Evolutionary conservation across 2,797 vertebrate species (phyloP), one percentile per base, ranked within the genome.

Genomic region (Champsocephalus gunnari): DNA sequence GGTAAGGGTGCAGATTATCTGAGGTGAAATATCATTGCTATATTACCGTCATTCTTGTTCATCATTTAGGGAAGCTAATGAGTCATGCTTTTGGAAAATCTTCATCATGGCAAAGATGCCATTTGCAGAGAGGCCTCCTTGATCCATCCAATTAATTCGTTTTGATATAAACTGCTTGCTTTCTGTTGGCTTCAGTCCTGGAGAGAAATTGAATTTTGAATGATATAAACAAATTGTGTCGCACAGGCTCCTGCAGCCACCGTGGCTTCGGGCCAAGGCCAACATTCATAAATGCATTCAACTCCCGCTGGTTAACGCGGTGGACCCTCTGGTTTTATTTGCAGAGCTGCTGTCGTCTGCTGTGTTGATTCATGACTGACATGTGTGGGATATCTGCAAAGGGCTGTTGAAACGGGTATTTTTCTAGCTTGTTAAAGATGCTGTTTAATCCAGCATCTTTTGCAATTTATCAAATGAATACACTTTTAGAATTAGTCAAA

Each of bases 121-220:
- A 81, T 90, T 90, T 86, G 82, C 82, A 49, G 71, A 87, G 76
- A 87, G 75, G 78, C 73, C 88, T 86, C 80, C 85, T 92, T 85
- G 82, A 91, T 91, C 82, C 87, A 90, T 89, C 86, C 91, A 92
- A 92, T 94, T 93, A 92, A 94, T 94, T 93, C 89, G 88, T 87
- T 91, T 89, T 91, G 87, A 93, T 92, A 93, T 92, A 92, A 94
- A 93, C 90, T 87, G 85, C 90, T 87, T 88, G 75, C 88, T 87
- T 90, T 93, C 73, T 80, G 75, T 90, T 94, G 92, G 93, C 94
- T 82, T 91, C 83, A 57, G 84, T 94, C 93, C 93, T 91, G 88
- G 85, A 91, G 87, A 91, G 89, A 93, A 94, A 95, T 94, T 93
- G 85, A 91, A 94, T 94, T 95, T 92, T 93, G 90, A 94, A 91